Conservation (phyloP, 2,113 vertebrate genomes). For the Gambusia affinis region DNA sequence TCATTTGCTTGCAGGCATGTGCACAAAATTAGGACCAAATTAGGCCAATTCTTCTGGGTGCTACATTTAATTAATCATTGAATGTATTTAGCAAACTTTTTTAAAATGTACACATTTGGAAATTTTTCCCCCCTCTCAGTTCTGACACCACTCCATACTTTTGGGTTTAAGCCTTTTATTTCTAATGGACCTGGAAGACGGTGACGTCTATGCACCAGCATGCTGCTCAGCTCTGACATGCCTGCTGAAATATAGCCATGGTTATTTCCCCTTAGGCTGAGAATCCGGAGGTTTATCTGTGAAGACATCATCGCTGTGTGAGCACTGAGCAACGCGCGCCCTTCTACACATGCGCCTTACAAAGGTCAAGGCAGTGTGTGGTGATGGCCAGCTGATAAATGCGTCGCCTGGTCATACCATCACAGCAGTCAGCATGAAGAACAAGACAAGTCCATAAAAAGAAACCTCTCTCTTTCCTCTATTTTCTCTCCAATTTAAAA, state of each 20-base stretch:
- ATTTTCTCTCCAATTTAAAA: not conserved
- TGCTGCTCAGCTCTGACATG: not conserved
- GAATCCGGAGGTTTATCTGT: constrained; percentile 5
- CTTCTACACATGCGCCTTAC: constrained; percentile 6
- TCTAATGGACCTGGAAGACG: not conserved
- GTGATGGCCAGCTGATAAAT: not conserved
- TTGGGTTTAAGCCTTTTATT: not conserved
- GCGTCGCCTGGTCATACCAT: not conserved
- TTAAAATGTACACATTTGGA: not conserved
- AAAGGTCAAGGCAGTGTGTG: constrained; percentile 15
- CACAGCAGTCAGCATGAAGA: not conserved
- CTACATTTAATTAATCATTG: not conserved
- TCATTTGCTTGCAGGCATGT: not conserved
- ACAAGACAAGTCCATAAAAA: not conserved
- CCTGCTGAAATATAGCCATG: not conserved
- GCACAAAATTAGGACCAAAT: not conserved
- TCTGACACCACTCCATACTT: not conserved
- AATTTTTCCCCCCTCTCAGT: not conserved
- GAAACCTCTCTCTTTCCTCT: not conserved
- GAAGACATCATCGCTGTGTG: constrained; percentile 1
- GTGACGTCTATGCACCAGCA: not conserved
- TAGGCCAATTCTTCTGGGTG: not conserved
- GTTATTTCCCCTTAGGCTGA: constrained; percentile 1
- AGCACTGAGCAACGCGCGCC: not conserved
- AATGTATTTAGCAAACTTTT: not conserved